These are phyloP conservation scores for Cyclina sinensis DNA, from an alignment of 1,140 invertebrate genomes.

Conservation along the genomic window DNA sequence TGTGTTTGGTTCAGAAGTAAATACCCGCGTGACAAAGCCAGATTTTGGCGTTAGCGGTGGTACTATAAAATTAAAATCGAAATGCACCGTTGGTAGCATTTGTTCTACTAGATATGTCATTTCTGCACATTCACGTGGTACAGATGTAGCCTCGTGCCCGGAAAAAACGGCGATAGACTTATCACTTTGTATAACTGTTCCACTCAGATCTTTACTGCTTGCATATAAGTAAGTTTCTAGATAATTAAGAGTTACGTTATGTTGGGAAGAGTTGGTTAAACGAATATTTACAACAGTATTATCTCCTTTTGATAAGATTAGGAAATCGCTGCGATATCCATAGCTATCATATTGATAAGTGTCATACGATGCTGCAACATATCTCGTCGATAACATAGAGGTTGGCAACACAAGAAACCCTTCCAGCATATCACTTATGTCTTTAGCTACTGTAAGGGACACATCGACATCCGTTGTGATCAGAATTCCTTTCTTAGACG, in stretches of 20 bases:
- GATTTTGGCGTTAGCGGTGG: background rate
- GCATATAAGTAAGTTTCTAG: background rate
- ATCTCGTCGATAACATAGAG: background rate
- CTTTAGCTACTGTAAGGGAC: background rate
- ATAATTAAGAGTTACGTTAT: background rate
- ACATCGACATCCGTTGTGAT: slow-evolving; percentile 3
- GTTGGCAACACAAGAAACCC: background rate
- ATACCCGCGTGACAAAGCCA: background rate
- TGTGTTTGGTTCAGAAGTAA: background rate
- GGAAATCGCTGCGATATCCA: background rate
- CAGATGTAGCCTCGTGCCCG: background rate
- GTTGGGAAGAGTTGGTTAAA: background rate
- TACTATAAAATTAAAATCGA: background rate
- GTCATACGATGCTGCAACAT: background rate
- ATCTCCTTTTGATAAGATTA: background rate
- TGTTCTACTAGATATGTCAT: background rate
- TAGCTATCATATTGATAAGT: background rate
- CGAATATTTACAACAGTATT: background rate
- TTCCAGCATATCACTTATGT: background rate
- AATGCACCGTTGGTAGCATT: background rate
- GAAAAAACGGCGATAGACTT: slow-evolving; percentile 3
- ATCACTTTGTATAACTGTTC: background rate
- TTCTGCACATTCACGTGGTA: background rate
- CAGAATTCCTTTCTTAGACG: background rate
- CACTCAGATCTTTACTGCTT: background rate